Percentiles rank a stretch among this genome's conserved stretches.
phyloP scores from a whole-genome alignment of 1,140 invertebrate genomes.

The Hyles euphorbiae region DNA sequence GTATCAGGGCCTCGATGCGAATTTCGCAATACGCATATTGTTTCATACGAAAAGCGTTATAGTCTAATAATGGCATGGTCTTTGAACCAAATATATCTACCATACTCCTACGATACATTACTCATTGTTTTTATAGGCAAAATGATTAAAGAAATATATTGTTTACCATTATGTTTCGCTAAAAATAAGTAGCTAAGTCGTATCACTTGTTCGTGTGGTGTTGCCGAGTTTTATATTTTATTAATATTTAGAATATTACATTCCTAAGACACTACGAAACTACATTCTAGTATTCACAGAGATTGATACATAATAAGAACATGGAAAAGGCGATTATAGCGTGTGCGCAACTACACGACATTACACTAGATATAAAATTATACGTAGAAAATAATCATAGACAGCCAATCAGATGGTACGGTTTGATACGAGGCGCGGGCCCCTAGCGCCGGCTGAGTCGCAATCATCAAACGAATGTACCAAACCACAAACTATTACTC shows the following conservation, averaged over 20 bases:
- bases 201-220: constrained; percentile 72
- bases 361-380: constrained; percentile 27
- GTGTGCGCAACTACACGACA: constrained; percentile 53
- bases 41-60: too few species aligned
- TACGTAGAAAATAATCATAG: constrained; percentile 29
- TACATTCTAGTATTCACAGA: constrained; percentile 72
- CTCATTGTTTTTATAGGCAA: constrained; percentile 57
- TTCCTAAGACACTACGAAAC: constrained; percentile 68
- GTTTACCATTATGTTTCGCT: constrained; percentile 48
- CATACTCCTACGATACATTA: constrained; percentile 43
- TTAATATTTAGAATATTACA: constrained; percentile 70
- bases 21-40: too few species aligned
- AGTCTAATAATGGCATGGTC: too few species aligned
- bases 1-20: too few species aligned
- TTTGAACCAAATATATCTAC: constrained; percentile 1
- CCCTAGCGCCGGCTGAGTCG: background rate
- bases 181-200: constrained; percentile 67
- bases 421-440: constrained; percentile 4
- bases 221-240: constrained; percentile 47
- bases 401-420: constrained; percentile 50
- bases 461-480: too few species aligned
- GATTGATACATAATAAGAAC: constrained; percentile 58
- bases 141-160: constrained; percentile 59
- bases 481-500: too few species aligned
- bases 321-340: constrained; percentile 65